These are phyloP conservation scores for Leptinotarsa texana DNA, from an alignment of 1,140 invertebrate species.

Conservation along the genomic window DNA sequence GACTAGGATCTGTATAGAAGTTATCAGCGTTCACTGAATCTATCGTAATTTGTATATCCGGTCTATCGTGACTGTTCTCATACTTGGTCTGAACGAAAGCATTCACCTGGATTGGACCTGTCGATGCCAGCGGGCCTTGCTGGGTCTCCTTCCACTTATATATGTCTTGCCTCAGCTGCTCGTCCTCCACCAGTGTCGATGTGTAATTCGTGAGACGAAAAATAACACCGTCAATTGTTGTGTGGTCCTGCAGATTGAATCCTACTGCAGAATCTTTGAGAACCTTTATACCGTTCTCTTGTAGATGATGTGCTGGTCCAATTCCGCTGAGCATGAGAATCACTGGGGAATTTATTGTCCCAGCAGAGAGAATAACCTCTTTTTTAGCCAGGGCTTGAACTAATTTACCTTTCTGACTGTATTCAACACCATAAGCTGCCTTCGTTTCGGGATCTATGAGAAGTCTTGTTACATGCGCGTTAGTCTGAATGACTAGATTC, in stretches of 20 bases:
- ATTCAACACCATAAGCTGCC: constrained; percentile 71
- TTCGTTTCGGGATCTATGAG: constrained; percentile 73
- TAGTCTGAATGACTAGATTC: constrained; percentile 73
- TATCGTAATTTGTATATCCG: constrained; percentile 70
- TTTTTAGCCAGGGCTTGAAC: constrained; percentile 61
- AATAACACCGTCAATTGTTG: constrained; percentile 62
- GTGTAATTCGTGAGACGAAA: constrained; percentile 61
- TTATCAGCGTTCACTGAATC: constrained; percentile 59
- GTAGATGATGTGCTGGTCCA: constrained; percentile 66
- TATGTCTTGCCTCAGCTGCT: constrained; percentile 60
- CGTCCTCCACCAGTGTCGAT: constrained; percentile 57
- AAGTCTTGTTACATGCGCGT: constrained; percentile 71
- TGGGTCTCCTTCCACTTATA: constrained; percentile 57
- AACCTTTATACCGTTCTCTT: constrained; percentile 62
- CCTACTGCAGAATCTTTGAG: constrained; percentile 70
- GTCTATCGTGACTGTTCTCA: constrained; percentile 51
- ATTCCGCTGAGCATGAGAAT: constrained; percentile 76
- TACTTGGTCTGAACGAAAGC: constrained; percentile 62
- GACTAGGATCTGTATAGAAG: constrained; percentile 57
- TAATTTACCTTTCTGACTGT: constrained; percentile 57
- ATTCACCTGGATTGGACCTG: constrained; percentile 57
- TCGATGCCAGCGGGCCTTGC: constrained; percentile 59
- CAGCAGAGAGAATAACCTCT: constrained; percentile 76
- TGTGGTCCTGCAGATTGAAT: constrained; percentile 80
- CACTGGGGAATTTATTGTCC: constrained; percentile 72